Base-by-base conservation (phyloP, 2,113 vertebrate genomes). In the Anoplopoma fimbria region DNA sequence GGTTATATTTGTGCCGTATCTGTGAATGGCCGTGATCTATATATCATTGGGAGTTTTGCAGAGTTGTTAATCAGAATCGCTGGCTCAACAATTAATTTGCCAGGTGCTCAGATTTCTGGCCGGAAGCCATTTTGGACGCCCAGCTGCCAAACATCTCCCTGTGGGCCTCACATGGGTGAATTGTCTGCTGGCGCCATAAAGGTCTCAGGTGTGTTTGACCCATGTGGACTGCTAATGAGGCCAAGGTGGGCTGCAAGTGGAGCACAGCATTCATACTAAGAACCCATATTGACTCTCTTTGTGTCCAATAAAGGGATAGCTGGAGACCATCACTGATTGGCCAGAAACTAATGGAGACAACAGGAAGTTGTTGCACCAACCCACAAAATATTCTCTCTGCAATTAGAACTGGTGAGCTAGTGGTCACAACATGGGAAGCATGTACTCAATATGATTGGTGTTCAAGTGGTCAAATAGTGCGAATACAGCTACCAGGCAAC, bases 61-160 rank as follows among this genome's bases (percentile, higher is more conserved):
- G 83, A 60, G 58, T 2, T 77, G 75, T 62, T 86, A 75, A 75
- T 79, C 83, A 64, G 27, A 72, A 73, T 8, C 0, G 38, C 38
- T 63, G 47, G 27, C 77, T 80, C 67, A 53, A 58, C 49, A 72
- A 73, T 88, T 86, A 69, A 88, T 88, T 82, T 77, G 60, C 71
- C 51, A 81, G 74, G 74, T 81, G 70, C 76, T 86, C 57, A 47
- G 71, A 85, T 79, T n/a, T 61, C 70, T 88, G 91, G 79, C 70
- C 63, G 7, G 31, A 17, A 27, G 81, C 79, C 79, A 77, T 77
- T 60, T 63, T 69, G 64, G 62, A 70, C 40, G 25, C 21, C 51
- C 68, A 64, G 73, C 74, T 84, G 62, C 53, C 75, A 33, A 64
- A 63, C 68, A 40, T 33, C 33, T 34, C 29, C 72, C 72, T 1